Percentiles rank a stretch among this genome's conserved stretches.
Evolutionary conservation across 2,888 invertebrate species (phyloP).

Genomic region (Macaria notata): DNA sequence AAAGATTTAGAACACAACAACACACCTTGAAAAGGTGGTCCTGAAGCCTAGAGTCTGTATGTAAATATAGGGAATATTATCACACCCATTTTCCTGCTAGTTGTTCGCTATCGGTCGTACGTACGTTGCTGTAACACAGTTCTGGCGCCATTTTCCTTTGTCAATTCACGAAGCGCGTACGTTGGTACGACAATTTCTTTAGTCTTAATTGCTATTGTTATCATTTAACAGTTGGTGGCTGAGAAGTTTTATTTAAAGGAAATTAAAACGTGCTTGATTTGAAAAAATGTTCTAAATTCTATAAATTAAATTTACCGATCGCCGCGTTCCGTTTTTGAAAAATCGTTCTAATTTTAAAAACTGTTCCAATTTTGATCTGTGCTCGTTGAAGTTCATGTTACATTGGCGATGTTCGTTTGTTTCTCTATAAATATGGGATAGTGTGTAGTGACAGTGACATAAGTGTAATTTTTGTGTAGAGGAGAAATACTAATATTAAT

Average conservation of each 20-base stretch:
- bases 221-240: not conserved
- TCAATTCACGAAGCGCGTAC: slow-evolving; percentile 65
- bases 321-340: too few relatives aligned
- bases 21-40: slow-evolving; percentile 13
- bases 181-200: slow-evolving; percentile 42
- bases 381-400: not conserved
- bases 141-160: slow-evolving; percentile 72
- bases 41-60: slow-evolving; percentile 32
- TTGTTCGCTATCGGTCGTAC: slow-evolving; percentile 58
- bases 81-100: slow-evolving; percentile 68
- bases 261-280: too few relatives aligned
- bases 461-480: too few relatives aligned
- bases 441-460: too few relatives aligned
- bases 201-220: slow-evolving; percentile 36
- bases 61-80: slow-evolving; percentile 55
- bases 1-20: too few relatives aligned
- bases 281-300: too few relatives aligned
- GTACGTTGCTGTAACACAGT: slow-evolving; percentile 43
- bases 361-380: not conserved
- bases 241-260: too few relatives aligned
- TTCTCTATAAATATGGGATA: too few relatives aligned
- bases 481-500: too few relatives aligned
- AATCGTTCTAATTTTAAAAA: not conserved
- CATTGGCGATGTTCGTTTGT: too few relatives aligned
- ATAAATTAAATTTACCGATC: too few relatives aligned